Conservation (phyloP, 2,888 invertebrate genomes). For the Neoaliturus tenellus region DNA sequence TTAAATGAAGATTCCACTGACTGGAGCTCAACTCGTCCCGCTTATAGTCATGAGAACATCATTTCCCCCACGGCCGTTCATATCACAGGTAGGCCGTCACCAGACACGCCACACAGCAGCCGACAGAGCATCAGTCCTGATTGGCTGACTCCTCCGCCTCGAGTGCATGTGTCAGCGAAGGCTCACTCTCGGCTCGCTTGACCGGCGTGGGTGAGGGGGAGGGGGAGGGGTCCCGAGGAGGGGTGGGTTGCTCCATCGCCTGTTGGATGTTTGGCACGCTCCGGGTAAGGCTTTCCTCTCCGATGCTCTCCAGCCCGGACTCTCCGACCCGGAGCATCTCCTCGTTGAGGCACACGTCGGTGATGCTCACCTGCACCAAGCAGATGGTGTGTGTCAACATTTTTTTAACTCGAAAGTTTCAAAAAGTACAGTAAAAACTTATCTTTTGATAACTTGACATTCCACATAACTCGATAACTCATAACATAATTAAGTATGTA, state of each 20-base stretch:
- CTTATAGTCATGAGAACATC: too few relatives aligned
- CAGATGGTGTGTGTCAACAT: too few relatives aligned
- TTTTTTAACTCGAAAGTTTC: too few relatives aligned
- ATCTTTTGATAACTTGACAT: too few relatives aligned
- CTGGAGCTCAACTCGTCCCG: too few relatives aligned
- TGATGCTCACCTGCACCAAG: conserved; percentile 77
- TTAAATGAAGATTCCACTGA: too few relatives aligned
- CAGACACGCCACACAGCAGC: neutral
- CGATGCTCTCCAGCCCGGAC: conserved; percentile 71
- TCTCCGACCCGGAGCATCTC: conserved; percentile 77
- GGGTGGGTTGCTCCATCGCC: conserved; percentile 70
- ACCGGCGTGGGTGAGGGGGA: conserved; percentile 45
- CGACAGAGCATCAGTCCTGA: neutral
- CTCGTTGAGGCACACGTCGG: conserved; percentile 89
- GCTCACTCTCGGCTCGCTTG: conserved; percentile 79
- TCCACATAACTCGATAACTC: too few relatives aligned
- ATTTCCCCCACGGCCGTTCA: too few relatives aligned
- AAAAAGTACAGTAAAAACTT: too few relatives aligned
- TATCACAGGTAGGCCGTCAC: neutral
- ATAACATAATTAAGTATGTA: too few relatives aligned
- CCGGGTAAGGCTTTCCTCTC: conserved; percentile 73
- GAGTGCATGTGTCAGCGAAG: conserved; percentile 76
- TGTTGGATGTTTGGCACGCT: conserved; percentile 79
- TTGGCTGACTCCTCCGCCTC: conserved; percentile 67
- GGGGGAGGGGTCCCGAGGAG: conserved; percentile 57